Evolutionary conservation across 1,140 invertebrate species (phyloP), one percentile per base, ranked within the genome.

Genomic region (Pentalonia nigronervosa): DNA sequence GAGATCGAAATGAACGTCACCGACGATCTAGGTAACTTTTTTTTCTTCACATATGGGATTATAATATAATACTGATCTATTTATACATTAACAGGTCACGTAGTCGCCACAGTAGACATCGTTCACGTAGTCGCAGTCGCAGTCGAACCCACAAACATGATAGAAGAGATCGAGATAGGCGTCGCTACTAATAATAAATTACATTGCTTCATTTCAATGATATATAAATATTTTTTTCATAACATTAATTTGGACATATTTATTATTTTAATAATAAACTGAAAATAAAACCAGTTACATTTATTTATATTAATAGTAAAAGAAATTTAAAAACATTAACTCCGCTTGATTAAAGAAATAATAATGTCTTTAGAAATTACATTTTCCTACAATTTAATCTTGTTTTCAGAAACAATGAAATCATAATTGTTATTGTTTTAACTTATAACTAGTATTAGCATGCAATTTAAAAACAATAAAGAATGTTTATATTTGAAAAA

Each of bases 11-110:
- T 91, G 67, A 88, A 41, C 67, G 56, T 36, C 45, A 92, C 25
- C 47, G 67, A 9, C 87, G 83, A 83, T 93, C 93, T 90, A 83
- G 94, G 67, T 94, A 95, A 47, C 30, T n/a, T 67, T 60, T 30
- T 60, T 94, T 94, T 94, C 41, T 94, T 94, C 23, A 94, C 17
- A 90, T 81, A n/a, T 34, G 67, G 36, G 2, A 81, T 81, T 81
- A n/a, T 17, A 34, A 2, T n/a, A 36, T 81, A 81, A n/a, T 34
- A 20, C 34, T 9, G 45, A 1, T 23, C 30, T 45, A 2, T 76
- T 94, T 95, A 45, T 95, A 95, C 93, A 95, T 95, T 93, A 94
- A 95, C 17, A 93, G 60, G n/a, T 93, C 91, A 21, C 88, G 83
- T 14, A 94, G 94, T 67, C 91, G 91, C 90, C 87, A 76, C 20